Evolutionary conservation across 2,888 invertebrate genomes (phyloP).

Genomic region (Allygus modestus): DNA sequence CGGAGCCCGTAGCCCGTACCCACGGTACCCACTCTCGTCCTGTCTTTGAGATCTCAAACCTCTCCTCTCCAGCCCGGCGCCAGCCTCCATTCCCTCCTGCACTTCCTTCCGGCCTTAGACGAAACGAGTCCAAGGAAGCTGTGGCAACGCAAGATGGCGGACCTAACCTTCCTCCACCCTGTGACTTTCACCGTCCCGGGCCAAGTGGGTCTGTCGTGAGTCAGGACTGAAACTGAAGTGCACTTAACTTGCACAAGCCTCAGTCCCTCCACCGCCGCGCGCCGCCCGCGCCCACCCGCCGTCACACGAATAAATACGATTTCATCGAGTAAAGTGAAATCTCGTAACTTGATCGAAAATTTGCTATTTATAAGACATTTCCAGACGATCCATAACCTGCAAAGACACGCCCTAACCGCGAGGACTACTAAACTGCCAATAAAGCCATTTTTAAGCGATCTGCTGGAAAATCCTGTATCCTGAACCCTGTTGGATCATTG

Average conservation of each 20-base stretch:
- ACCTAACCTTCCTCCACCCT: constrained; percentile 39
- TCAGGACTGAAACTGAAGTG: background rate
- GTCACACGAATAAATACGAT: too few relatives aligned
- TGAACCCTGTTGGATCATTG: too few relatives aligned
- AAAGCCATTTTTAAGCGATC: too few relatives aligned
- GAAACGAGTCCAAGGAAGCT: constrained; percentile 46
- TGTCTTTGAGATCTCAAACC: too few relatives aligned
- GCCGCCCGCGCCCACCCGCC: background rate
- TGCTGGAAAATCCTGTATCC: too few relatives aligned
- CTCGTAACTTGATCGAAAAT: too few relatives aligned
- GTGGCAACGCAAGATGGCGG: constrained; percentile 33
- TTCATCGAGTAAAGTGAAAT: too few relatives aligned
- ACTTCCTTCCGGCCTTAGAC: constrained; percentile 33
- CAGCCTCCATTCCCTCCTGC: background rate
- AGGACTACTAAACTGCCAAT: too few relatives aligned
- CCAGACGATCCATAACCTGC: too few relatives aligned
- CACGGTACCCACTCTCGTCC: too few relatives aligned
- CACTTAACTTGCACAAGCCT: constrained; percentile 24
- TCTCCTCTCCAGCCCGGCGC: background rate
- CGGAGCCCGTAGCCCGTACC: background rate
- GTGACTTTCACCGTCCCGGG: constrained; percentile 11
- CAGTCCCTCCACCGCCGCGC: background rate
- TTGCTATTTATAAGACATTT: too few relatives aligned
- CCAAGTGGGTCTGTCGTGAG: constrained; percentile 43
- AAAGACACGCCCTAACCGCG: too few relatives aligned